Base-by-base conservation (phyloP, 2,888 invertebrate species). In the Hypolimnas misippus region DNA sequence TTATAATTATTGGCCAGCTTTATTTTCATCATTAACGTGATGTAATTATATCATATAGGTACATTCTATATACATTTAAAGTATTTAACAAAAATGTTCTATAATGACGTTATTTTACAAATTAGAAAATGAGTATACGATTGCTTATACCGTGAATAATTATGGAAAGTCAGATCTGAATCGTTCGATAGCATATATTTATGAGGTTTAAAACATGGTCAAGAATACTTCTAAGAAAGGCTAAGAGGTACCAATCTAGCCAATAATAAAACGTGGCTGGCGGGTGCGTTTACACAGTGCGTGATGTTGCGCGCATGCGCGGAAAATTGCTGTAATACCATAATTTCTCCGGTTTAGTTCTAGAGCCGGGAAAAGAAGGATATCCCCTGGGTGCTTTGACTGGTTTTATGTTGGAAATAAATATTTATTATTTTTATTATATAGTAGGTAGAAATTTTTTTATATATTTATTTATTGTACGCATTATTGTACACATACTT, bases 271-370 rank as follows among this genome's bases (percentile, higher is more conserved):
- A 61, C 66, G 46, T 68, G 57, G 68, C 72, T 66, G 57, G 63
- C 69, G 68, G 71, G 63, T 66, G 63, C 67, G 64, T 65, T 69
- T 67, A 67, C 68, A 69, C 67, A 54, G 62, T 62, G 64, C 72
- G 71, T 69, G 69, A 72, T 21, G 21, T 46, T 21, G 3, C 68
- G 70, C 67, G 64, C 62, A 57, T 58, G 51, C 56, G 65, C 46
- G 58, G 67, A 65, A 63, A 70, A 74, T 73, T 71, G 69, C 73
- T 63, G 66, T 71, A 70, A 73, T 71, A 72, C 63, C 57, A 63
- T 64, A 59, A 62, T 67, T 64, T 53, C 21, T 63, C 51, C 52
- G 62, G 52, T 52, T 64, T 50, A 57, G 54, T 54, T 40, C 21
- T 19, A 21, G n/a, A 4, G 46, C 76, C 79, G 81, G 35, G 33